Evolutionary conservation across 2,113 vertebrate genomes (phyloP), one percentile per base, ranked within the genome.

Genomic region (Anhinga anhinga): DNA sequence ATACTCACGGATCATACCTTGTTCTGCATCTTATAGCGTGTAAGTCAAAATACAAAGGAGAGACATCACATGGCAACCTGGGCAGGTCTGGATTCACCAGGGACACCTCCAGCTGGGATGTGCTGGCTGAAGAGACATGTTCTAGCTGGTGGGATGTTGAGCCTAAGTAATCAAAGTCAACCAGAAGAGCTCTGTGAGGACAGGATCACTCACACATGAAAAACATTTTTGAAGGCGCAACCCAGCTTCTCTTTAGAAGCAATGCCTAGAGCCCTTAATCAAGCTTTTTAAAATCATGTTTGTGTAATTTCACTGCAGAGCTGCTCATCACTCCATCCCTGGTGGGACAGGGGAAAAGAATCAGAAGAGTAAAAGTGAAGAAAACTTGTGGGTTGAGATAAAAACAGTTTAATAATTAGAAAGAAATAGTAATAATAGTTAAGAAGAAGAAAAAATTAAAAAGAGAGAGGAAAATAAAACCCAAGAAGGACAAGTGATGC

Each of bases 11-110:
- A 16, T 42, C 85, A 21, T 97, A 98, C 98, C 97, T 98, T 66
- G 97, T 97, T 85, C 88, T 95, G 86, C 98, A 98, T 87, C 80
- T 95, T 84, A 97, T 3, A 8, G 23, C 47, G 36, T 52, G 15
- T 6, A 73, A 56, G 34, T 71, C 52, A 50, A 94, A 76, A 49
- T 49, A n/a, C 17, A 92, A 23, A 73, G 94, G 91, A 40, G 70
- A 66, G 14, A 97, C 55, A 49, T 98, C 97, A 73, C 98, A 98
- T 0, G 34, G 86, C 56, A 98, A 26, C 42, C 86, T 96, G 59
- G 95, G 95, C 81, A 94, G 86, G 30, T 56, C 38, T 66, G 95
- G 82, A 42, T 94, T 86, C 86, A 96, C 86, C 69, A 98, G 59
- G 44, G 1, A 84, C 49, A 97, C 95, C 40, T 98, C 85, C 72